Evolutionary conservation across 2,888 invertebrate genomes (phyloP).

Genomic region (Dryomyza anilis): DNA sequence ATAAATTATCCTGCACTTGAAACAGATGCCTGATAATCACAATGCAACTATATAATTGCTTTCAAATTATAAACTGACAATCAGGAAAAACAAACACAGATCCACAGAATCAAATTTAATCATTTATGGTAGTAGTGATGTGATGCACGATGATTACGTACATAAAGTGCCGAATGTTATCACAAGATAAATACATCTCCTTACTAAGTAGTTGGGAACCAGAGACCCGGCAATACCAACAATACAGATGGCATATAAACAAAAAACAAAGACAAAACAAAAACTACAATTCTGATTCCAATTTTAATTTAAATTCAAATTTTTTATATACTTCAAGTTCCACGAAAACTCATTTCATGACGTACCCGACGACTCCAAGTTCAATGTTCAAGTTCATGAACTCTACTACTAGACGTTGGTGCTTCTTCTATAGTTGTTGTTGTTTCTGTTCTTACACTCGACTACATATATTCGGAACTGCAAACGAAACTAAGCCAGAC

Average conservation of each 20-base stretch:
- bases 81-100: neutral
- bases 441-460: neutral
- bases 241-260: neutral
- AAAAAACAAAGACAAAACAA: neutral
- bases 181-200: conserved; percentile 5
- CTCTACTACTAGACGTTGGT: neutral
- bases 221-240: neutral
- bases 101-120: neutral
- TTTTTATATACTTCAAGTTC: neutral
- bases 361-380: conserved; percentile 17
- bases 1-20: too few relatives aligned
- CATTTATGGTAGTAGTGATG: neutral
- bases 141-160: neutral
- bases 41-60: neutral
- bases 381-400: conserved; percentile 32
- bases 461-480: neutral
- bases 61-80: neutral
- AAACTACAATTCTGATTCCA: neutral
- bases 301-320: too few relatives aligned
- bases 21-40: conserved; percentile 1
- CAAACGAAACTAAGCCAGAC: neutral
- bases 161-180: conserved; percentile 4
- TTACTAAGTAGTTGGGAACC: neutral
- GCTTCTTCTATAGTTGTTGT: neutral
- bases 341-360: conserved; percentile 2